Evolutionary conservation across 2,797 vertebrate species (phyloP).

Genomic region (Caiman crocodilus): DNA sequence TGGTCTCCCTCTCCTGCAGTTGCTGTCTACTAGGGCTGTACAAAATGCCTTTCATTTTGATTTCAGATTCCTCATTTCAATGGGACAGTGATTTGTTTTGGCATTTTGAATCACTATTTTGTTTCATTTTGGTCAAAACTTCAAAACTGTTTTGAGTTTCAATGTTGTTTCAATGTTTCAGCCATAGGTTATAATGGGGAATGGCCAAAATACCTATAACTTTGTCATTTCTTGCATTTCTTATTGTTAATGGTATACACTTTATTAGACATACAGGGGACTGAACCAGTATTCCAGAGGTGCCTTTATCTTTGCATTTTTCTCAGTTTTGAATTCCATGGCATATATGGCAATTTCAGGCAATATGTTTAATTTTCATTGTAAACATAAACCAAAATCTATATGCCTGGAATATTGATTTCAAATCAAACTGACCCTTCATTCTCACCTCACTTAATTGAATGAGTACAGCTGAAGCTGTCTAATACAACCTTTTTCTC

Average conservation of each 20-base stretch:
- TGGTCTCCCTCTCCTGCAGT: too few relatives aligned
- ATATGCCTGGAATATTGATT: neutral
- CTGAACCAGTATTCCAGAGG: accelerated
- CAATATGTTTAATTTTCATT: neutral
- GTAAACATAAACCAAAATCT: neutral
- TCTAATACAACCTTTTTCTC: neutral
- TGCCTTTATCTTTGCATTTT: neutral
- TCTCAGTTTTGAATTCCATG: neutral
- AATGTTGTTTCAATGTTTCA: too few relatives aligned
- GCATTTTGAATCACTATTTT: too few relatives aligned
- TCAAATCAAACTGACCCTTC: neutral
- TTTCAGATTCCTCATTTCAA: too few relatives aligned
- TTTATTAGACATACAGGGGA: neutral
- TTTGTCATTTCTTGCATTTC: too few relatives aligned
- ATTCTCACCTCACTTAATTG: neutral
- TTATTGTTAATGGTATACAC: neutral
- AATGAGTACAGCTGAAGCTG: neutral
- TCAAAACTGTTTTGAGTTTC: too few relatives aligned
- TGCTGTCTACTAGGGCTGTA: too few relatives aligned
- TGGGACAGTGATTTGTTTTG: too few relatives aligned
- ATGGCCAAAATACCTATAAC: too few relatives aligned
- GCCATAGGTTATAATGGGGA: too few relatives aligned
- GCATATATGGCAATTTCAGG: neutral
- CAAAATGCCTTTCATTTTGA: too few relatives aligned
- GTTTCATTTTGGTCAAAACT: too few relatives aligned